Evolutionary conservation across 2,888 invertebrate species (phyloP).

Genomic region (Spatulosminthurus flaviceps): DNA sequence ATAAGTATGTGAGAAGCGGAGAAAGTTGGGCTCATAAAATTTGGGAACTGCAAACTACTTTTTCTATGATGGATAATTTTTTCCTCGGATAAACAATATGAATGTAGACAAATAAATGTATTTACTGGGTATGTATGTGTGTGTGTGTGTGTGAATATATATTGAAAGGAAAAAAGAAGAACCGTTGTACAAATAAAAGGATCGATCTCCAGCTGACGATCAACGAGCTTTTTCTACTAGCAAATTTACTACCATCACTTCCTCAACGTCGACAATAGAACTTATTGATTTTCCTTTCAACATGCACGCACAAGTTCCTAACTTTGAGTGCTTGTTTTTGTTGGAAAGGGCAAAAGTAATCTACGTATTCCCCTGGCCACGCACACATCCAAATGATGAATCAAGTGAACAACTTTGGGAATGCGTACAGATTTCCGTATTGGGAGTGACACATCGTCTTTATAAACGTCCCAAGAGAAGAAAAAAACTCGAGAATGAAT

Average conservation of each 20-base stretch:
- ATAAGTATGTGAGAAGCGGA: neutral
- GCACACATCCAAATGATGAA: slow-evolving; percentile 6
- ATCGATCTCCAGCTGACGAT: slow-evolving; percentile 25
- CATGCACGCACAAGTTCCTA: slow-evolving; percentile 5
- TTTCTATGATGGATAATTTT: neutral
- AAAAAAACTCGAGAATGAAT: neutral
- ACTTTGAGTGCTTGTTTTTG: neutral
- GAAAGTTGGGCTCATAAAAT: neutral
- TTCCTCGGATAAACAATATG: neutral
- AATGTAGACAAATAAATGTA: neutral
- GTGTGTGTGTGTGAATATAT: too few relatives aligned
- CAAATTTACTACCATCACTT: slow-evolving; percentile 27
- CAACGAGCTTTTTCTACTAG: neutral
- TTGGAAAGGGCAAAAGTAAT: too few relatives aligned
- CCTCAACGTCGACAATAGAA: slow-evolving; percentile 30
- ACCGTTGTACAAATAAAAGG: neutral
- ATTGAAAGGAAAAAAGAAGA: too few relatives aligned
- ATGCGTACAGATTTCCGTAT: slow-evolving; percentile 18
- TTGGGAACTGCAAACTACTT: neutral
- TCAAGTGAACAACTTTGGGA: slow-evolving; percentile 18
- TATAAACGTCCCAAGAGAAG: neutral
- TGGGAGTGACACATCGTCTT: slow-evolving; percentile 13
- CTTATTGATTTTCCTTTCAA: slow-evolving; percentile 34
- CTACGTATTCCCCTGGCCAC: neutral
- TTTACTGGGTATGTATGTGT: too few relatives aligned